phyloP scores from a whole-genome alignment of 2,797 vertebrate species.

The Steatocranus sp. region DNA sequence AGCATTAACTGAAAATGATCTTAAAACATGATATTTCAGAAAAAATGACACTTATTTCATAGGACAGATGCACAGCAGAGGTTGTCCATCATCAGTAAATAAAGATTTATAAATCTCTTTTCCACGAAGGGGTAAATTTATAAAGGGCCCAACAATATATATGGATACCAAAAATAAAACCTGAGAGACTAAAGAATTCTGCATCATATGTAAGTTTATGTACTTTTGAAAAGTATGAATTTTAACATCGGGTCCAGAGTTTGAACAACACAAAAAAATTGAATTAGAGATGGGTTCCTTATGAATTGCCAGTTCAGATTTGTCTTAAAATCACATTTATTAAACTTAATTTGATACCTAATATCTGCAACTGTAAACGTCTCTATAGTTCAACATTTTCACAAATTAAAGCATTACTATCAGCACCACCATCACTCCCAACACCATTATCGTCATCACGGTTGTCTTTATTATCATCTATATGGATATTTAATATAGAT shows the following conservation, averaged over 20 bases:
- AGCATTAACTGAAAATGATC: not conserved
- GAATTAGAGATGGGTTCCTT: not conserved
- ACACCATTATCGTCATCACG: not conserved
- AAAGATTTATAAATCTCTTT: not conserved
- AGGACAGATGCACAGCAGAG: not conserved
- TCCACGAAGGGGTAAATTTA: not conserved
- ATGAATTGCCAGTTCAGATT: not conserved
- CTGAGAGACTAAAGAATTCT: not conserved
- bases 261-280: not conserved
- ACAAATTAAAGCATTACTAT: not conserved
- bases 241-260: fast-evolving
- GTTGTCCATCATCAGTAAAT: not conserved
- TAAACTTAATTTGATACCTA: not conserved
- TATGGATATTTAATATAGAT: not conserved
- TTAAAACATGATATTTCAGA: not conserved
- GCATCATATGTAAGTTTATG: not conserved
- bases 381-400: not conserved
- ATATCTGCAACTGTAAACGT: not conserved
- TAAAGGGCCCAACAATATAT: not conserved
- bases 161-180: not conserved
- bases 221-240: not conserved
- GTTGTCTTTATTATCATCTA: not conserved
- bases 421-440: not conserved
- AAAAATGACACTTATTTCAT: not conserved
- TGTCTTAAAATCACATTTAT: not conserved